phyloP scores from a whole-genome alignment of 2,888 invertebrate genomes.

The Phalera bucephala region DNA sequence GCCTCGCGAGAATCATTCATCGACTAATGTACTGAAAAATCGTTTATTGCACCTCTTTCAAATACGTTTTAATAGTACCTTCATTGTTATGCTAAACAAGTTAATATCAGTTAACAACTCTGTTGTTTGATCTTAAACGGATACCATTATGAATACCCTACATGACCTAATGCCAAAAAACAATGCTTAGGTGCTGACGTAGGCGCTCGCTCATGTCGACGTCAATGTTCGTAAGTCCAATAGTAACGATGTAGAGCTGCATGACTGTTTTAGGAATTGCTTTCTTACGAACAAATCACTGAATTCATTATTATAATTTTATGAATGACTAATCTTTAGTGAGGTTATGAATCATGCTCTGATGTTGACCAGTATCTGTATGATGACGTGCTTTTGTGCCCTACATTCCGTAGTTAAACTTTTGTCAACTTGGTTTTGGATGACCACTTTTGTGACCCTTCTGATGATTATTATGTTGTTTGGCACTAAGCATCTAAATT shows the following conservation, averaged over 20 bases:
- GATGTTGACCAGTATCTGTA: slow-evolving; percentile 48
- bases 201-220: not conserved
- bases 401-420: slow-evolving; percentile 27
- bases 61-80: too few species aligned
- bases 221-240: slow-evolving; percentile 1
- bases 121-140: not conserved
- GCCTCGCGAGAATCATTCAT: slow-evolving; percentile 59
- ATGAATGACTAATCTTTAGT: slow-evolving; percentile 69
- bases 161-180: not conserved
- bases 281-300: slow-evolving; percentile 32
- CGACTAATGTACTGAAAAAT: slow-evolving; percentile 42
- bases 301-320: slow-evolving; percentile 50
- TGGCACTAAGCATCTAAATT: too few species aligned
- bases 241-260: not conserved
- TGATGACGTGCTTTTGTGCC: slow-evolving; percentile 45
- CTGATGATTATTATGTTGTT: too few species aligned
- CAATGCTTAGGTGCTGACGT: not conserved
- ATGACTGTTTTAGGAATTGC: slow-evolving; percentile 1
- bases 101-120: not conserved
- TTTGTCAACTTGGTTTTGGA: too few species aligned
- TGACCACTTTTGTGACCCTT: too few species aligned
- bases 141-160: slow-evolving; percentile 4
- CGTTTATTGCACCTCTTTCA: not conserved
- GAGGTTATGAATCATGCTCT: slow-evolving; percentile 58
- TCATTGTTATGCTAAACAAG: not conserved